phyloP scores from a whole-genome alignment of 2,888 invertebrate genomes.

The Amphipoea lucens region DNA sequence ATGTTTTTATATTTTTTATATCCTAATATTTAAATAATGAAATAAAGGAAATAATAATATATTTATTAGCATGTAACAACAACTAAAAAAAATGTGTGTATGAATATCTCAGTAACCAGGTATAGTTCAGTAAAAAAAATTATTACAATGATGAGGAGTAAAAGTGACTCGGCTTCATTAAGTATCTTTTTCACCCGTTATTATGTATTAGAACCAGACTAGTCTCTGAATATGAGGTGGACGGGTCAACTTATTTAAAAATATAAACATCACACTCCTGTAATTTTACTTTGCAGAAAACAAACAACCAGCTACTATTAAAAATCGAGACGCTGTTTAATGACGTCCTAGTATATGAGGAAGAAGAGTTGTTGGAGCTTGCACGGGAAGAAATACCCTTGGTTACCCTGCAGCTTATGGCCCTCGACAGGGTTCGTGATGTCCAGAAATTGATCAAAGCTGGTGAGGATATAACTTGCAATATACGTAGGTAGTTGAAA shows the following conservation, averaged over 20 bases:
- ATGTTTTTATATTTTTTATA: too few species aligned
- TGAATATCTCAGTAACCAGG: too few species aligned
- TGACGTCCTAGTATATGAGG: constrained; percentile 92
- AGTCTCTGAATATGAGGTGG: background rate
- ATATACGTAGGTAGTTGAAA: background rate
- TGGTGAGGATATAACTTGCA: constrained; percentile 76
- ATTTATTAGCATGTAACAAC: too few species aligned
- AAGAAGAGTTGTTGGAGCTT: constrained; percentile 91
- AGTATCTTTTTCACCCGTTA: background rate
- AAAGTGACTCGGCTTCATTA: background rate
- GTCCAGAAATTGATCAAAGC: constrained; percentile 91
- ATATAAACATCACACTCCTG: background rate
- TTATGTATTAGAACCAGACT: background rate
- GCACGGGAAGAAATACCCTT: constrained; percentile 93
- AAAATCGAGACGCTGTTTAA: constrained; percentile 87
- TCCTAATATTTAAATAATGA: too few species aligned
- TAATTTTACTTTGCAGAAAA: constrained; percentile 72
- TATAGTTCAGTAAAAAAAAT: too few species aligned
- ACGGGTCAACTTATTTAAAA: background rate
- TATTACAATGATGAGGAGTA: too few species aligned
- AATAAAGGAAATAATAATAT: too few species aligned
- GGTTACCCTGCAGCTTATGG: constrained; percentile 91
- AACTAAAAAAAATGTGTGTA: too few species aligned
- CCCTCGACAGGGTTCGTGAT: constrained; percentile 91
- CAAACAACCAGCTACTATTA: constrained; percentile 80